Evolutionary conservation across 2,888 invertebrate genomes (phyloP), one percentile per base, ranked within the genome.

Genomic region (Amiota mariae): DNA sequence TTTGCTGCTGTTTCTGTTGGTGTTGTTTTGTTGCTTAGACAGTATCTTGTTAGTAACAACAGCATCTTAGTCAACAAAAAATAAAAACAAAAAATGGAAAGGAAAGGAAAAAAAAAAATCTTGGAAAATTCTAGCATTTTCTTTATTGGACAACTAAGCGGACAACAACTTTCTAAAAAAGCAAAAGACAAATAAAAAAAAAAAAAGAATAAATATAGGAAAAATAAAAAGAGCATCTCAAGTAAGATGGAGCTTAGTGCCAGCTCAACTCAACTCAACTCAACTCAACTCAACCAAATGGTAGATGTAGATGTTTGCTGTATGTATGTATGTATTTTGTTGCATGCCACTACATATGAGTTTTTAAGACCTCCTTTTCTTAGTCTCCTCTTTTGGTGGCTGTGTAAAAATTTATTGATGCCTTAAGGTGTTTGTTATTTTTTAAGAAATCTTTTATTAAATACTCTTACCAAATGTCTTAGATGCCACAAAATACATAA

Each of bases 131-230:
- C 66, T 66, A 48, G 66, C 8, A 66, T 48, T 66, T 66, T 66
- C 66, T 66, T 46, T 66, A 66, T 66, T 66, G 48, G 18, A 66
- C 48, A 66, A 49, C 49, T 36, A 20, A 48, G 18, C 20, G 66
- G 66, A 18, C 66, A 15, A 48, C 66, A 48, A 66, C 66, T 66
- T 66, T 66, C 66, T 66, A 66, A 66, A 66, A 48, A n/a, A 24
- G 48, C 13, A 64, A 46, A 64, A 64, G 13, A n/a, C 9, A 24
- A 61, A 24, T 6, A 24, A 59, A 15, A 18, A 15, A 61, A 57
- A 57, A 57, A 4, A 20, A 59, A 1, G 10, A 57, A 57, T 20
- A 63, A 63, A 13, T 13, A 36, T 36, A 36, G 13, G 36, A n/a
- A 63, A 36, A 36, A 36, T 36, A 63, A 48, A 15, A 66, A 66